Conservation (phyloP, 2,113 vertebrate species). For the Aldabrachelys gigantea region DNA sequence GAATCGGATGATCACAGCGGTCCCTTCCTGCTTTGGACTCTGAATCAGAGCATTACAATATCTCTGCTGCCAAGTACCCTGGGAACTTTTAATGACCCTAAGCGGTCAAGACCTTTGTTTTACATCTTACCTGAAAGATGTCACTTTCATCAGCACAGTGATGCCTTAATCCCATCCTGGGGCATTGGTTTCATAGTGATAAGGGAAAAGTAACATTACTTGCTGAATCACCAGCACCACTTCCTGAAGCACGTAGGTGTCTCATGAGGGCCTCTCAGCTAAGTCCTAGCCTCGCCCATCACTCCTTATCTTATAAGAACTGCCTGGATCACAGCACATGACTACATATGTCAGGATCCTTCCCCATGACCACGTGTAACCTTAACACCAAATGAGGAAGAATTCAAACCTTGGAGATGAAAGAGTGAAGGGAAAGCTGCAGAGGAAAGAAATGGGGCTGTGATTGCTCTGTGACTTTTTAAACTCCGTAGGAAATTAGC, state of each 20-base stretch:
- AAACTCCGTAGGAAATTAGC: fast-evolving
- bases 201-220: fast-evolving
- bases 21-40: background rate
- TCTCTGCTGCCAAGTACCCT: background rate
- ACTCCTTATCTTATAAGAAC: background rate
- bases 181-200: background rate
- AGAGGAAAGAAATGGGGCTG: background rate
- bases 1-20: background rate
- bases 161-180: background rate
- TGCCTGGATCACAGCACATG: slow-evolving; percentile 8
- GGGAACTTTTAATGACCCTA: background rate
- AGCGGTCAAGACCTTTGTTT: background rate
- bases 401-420: background rate
- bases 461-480: background rate
- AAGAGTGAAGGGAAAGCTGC: background rate
- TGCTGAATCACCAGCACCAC: background rate
- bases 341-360: background rate
- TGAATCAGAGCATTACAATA: background rate
- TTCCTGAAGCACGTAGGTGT: background rate
- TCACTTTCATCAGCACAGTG: fast-evolving
- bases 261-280: background rate
- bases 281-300: background rate
- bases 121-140: background rate
- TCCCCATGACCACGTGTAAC: background rate
- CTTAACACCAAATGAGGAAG: background rate